Percentiles rank a stretch among this genome's conserved stretches.
Evolutionary conservation across 2,888 invertebrate genomes (phyloP).

Genomic region (Orthonevra nobilis): DNA sequence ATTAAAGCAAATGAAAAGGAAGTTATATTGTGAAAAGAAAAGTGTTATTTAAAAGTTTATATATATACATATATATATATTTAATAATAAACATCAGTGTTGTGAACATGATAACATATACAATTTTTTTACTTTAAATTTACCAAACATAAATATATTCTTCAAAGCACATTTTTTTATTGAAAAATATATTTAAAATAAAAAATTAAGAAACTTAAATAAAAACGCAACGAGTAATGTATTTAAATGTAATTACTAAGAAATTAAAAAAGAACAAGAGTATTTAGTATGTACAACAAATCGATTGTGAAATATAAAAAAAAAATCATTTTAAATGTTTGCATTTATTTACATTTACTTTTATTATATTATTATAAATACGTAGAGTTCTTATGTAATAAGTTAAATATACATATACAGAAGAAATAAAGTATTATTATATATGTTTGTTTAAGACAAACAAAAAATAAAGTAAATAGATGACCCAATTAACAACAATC

Average conservation of each 20-base stretch:
- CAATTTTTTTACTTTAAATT: constrained; percentile 33
- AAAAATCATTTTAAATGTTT: constrained; percentile 39
- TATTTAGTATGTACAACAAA: constrained; percentile 31
- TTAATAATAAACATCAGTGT: constrained; percentile 44
- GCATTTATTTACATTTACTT: constrained; percentile 65
- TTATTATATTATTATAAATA: constrained; percentile 43
- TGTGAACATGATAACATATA: constrained; percentile 62
- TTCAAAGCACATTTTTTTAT: constrained; percentile 62
- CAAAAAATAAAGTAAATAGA: too few relatives aligned
- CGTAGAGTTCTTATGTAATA: constrained; percentile 43
- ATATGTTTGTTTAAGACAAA: constrained; percentile 44
- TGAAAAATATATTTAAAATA: constrained; percentile 17
- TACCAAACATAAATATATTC: constrained; percentile 21
- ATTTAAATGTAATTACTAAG: constrained; percentile 21
- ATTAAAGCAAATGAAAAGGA: constrained; percentile 35
- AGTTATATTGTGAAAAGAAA: constrained; percentile 16
- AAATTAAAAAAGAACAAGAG: constrained; percentile 7
- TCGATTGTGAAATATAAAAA: constrained; percentile 31
- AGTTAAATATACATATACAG: constrained; percentile 34
- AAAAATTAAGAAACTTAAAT: too few relatives aligned
- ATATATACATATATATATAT: constrained; percentile 7
- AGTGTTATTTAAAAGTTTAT: constrained; percentile 19
- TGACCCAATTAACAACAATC: constrained; percentile 40
- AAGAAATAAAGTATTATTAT: constrained; percentile 22
- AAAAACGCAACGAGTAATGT: constrained; percentile 54